Evolutionary conservation across 2,797 vertebrate species (phyloP).

Genomic region (Chiloscyllium punctatum): DNA sequence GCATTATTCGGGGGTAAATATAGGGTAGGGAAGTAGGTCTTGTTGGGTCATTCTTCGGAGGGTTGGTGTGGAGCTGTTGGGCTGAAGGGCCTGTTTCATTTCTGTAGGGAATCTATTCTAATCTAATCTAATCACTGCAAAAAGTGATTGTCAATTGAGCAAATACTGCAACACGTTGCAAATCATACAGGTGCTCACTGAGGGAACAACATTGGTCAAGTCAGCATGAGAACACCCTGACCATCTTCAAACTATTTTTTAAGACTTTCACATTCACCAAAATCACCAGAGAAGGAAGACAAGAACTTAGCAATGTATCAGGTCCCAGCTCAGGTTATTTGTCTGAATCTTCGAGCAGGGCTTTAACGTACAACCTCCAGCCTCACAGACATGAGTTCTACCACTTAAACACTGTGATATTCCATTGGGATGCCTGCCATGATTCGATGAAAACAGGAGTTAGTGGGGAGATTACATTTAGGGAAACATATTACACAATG

Average conservation of each 20-base stretch:
- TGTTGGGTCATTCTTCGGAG: too few species aligned
- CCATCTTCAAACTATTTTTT: neutral
- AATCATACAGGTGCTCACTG: neutral
- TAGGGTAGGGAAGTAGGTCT: too few species aligned
- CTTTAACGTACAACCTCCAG: neutral
- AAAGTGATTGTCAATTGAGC: neutral
- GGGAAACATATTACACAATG: neutral
- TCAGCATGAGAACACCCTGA: neutral
- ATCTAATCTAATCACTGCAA: too few species aligned
- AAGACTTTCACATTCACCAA: neutral
- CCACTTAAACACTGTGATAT: neutral
- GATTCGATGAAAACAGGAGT: neutral
- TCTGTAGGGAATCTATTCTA: too few species aligned
- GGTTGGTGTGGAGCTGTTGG: too few species aligned
- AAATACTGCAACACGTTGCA: neutral
- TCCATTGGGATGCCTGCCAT: neutral
- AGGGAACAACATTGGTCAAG: neutral
- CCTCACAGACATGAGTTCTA: neutral
- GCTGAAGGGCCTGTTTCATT: too few species aligned
- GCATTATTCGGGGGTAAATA: too few species aligned
- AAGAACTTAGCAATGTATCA: neutral
- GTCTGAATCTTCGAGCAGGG: neutral
- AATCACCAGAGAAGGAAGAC: neutral
- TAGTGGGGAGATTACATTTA: neutral
- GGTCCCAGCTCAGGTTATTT: neutral